A percentile compares a stretch with the other conserved stretches of the same genome.
These are phyloP conservation scores for Dastarcus helophoroides DNA, from an alignment of 2,888 invertebrate species.

Conservation along the genomic window DNA sequence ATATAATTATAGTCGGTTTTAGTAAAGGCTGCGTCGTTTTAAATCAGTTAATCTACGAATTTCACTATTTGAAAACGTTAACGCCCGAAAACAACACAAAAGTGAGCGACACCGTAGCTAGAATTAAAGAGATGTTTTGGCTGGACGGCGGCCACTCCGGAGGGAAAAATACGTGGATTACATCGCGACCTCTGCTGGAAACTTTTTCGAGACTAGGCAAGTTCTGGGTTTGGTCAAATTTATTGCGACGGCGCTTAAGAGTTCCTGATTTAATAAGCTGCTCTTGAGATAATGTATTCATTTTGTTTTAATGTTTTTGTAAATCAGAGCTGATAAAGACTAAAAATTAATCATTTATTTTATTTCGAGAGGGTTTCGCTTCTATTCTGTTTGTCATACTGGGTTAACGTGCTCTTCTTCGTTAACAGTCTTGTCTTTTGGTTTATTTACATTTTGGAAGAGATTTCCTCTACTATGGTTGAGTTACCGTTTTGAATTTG, in stretches of 20 bases:
- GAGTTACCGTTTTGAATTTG: too few species aligned
- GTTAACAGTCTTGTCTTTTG: too few species aligned
- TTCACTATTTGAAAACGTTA: slow-evolving; percentile 59
- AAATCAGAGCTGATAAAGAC: too few species aligned
- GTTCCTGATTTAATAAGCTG: neutral
- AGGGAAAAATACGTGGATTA: slow-evolving; percentile 79
- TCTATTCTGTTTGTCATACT: too few species aligned
- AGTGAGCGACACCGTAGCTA: slow-evolving; percentile 50
- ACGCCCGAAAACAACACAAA: slow-evolving; percentile 52
- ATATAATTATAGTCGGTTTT: slow-evolving; percentile 64
- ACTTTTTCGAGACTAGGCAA: slow-evolving; percentile 60
- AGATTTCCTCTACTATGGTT: too few species aligned
- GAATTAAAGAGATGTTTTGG: slow-evolving; percentile 74
- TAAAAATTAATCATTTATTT: too few species aligned
- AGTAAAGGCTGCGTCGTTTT: slow-evolving; percentile 90
- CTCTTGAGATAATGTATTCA: neutral
- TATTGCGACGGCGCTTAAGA: neutral
- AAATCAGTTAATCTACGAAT: slow-evolving; percentile 81
- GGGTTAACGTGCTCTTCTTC: too few species aligned
- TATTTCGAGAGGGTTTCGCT: too few species aligned
- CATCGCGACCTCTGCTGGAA: slow-evolving; percentile 58
- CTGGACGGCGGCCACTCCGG: slow-evolving; percentile 88
- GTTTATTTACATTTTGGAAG: too few species aligned
- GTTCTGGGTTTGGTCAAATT: too few species aligned
- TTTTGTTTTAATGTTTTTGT: neutral